Conservation (phyloP, 2,888 invertebrate genomes). For the Mycalesis mineus region DNA sequence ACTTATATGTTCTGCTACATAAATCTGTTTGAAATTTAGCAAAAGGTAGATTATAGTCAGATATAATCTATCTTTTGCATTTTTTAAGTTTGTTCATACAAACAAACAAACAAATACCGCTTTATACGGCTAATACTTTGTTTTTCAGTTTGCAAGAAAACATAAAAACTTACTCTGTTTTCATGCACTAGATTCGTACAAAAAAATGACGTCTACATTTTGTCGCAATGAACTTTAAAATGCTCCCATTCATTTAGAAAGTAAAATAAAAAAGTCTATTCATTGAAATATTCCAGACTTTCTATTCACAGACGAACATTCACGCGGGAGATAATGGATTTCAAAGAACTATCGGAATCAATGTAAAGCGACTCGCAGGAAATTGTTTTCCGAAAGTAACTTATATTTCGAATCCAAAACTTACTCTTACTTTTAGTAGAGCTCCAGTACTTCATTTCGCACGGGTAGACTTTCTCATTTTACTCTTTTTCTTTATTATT, state of each 20-base stretch:
- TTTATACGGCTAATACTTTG: too few species aligned
- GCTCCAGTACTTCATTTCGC: background rate
- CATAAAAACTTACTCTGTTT: too few species aligned
- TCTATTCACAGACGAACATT: slow-evolving; percentile 18
- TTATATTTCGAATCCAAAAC: slow-evolving; percentile 6
- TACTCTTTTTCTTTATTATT: too few species aligned
- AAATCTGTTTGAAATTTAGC: too few species aligned
- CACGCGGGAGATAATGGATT: slow-evolving; percentile 19
- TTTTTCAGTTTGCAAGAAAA: too few species aligned
- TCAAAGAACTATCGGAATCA: slow-evolving; percentile 20
- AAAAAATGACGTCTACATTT: background rate
- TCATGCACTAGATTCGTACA: background rate
- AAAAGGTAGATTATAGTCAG: too few species aligned
- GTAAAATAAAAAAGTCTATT: slow-evolving; percentile 11
- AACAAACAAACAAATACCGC: too few species aligned
- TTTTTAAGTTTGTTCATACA: too few species aligned
- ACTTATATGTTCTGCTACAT: too few species aligned
- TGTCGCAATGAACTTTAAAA: background rate
- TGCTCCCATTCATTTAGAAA: slow-evolving; percentile 13
- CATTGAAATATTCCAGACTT: slow-evolving; percentile 10
- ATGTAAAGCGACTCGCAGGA: slow-evolving; percentile 21
- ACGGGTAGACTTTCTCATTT: too few species aligned
- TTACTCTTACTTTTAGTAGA: slow-evolving; percentile 6
- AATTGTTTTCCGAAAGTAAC: slow-evolving; percentile 23
- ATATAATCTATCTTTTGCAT: too few species aligned